Percentiles rank a stretch among this genome's conserved stretches.
These are phyloP conservation scores for Cheilosia urbana DNA, from an alignment of 2,888 invertebrate species.

Conservation along the genomic window DNA sequence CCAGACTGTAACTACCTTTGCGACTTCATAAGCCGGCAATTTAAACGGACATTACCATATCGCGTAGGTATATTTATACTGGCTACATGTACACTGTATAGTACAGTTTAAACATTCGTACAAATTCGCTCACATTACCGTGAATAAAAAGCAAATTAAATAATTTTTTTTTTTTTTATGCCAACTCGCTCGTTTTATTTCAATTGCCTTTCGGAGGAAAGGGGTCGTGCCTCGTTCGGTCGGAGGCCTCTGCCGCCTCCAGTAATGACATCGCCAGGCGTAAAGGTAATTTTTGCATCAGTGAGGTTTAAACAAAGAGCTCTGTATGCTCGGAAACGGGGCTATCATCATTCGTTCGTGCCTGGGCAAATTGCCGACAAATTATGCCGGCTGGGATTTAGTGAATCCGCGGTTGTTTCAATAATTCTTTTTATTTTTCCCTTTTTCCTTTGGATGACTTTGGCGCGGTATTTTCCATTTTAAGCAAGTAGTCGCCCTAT, in stretches of 20 bases:
- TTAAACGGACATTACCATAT: constrained; percentile 65
- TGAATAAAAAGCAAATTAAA: constrained; percentile 74
- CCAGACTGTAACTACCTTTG: constrained; percentile 55
- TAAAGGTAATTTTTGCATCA: constrained; percentile 28
- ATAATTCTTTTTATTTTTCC: constrained; percentile 54
- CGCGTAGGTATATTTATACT: not conserved
- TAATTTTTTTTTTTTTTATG: constrained; percentile 72
- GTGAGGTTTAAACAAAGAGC: constrained; percentile 35
- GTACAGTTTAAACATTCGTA: not conserved
- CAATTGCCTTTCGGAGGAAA: constrained; percentile 66
- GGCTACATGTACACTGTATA: not conserved
- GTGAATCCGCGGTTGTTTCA: constrained; percentile 77
- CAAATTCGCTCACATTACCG: constrained; percentile 42
- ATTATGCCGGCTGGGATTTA: constrained; percentile 82
- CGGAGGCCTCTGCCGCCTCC: constrained; percentile 47
- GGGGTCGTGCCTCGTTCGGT: constrained; percentile 39
- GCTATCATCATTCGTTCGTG: constrained; percentile 68
- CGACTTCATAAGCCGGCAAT: constrained; percentile 71
- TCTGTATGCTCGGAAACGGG: constrained; percentile 46
- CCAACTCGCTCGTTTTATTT: constrained; percentile 69
- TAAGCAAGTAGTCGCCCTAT: not conserved
- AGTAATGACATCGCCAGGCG: constrained; percentile 31
- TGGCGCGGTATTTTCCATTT: constrained; percentile 2
- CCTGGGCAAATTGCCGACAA: constrained; percentile 82
- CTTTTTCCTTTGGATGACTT: constrained; percentile 35